Evolutionary conservation across 2,888 invertebrate species (phyloP), one percentile per base, ranked within the genome.

Genomic region (Linnaemya tessellans): DNA sequence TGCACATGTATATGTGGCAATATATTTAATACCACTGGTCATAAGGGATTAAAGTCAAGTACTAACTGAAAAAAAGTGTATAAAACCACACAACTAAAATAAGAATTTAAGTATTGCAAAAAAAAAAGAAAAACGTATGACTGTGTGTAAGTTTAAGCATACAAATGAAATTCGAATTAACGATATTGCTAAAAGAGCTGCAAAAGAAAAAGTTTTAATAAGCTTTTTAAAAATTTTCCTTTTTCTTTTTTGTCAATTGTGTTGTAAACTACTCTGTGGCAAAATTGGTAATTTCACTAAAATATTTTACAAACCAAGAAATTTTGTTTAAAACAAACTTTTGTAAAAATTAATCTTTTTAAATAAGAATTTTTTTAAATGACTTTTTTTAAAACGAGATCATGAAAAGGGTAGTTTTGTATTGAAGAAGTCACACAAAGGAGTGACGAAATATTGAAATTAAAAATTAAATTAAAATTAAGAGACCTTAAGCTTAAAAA

Each of bases 21-120:
- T 80, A 43, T 74, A 58, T 43, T 58, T 74, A 79, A 70, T 74
- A 70, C 81, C 67, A 80, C 70, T 82, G 82, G 70, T 75, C 79
- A 71, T 75, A 30, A 75, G 85, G 79, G 85, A 82, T 85, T 85
- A 80, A 68, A 82, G 82, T 79, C 75, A 85, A 82, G 70, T 70
- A 41, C 30, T 20, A 64, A 70, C 58, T 78, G 22, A 71, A 80
- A 80, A 56, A 71, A 13, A 41, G 35, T 58, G 22, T 35, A n/a
- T 22, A 82, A 62, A 68, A 75, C 62, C 81, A 78, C 68, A 84
- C 41, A 74, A 74, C 73, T 74, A 64, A 68, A 82, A 74, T 64
- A 82, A 85, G 65, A 82, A 82, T 77, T 82, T 68, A 81, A 80
- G 77, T 84, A 80, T 77, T 80, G 30, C 30, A 30, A 30, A 30